Conservation (phyloP, 2,888 invertebrate genomes). For the Aporophyla lueneburgensis region DNA sequence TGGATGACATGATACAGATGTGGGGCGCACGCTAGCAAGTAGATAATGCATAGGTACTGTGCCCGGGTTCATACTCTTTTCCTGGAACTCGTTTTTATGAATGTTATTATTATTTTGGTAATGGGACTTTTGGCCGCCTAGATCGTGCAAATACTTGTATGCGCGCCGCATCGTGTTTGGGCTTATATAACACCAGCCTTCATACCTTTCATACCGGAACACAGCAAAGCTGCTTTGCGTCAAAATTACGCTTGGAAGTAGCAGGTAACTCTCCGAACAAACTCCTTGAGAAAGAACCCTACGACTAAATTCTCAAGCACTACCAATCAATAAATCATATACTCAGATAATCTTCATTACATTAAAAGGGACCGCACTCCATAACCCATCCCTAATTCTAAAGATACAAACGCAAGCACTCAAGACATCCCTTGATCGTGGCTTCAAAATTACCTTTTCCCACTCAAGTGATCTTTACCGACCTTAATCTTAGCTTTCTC, state of each 20-base stretch:
- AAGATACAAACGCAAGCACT: constrained; percentile 23
- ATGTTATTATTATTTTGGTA: too few species aligned
- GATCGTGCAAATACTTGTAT: too few species aligned
- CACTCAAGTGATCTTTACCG: constrained; percentile 38
- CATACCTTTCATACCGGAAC: not conserved
- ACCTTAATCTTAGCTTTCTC: constrained; percentile 40
- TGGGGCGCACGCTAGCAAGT: too few species aligned
- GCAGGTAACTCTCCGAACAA: not conserved
- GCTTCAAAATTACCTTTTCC: constrained; percentile 57
- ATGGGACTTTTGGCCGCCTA: too few species aligned
- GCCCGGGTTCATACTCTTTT: too few species aligned
- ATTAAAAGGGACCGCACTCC: constrained; percentile 9
- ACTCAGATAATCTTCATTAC: not conserved
- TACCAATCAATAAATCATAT: constrained; percentile 22
- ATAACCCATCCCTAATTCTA: constrained; percentile 6
- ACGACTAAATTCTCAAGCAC: not conserved
- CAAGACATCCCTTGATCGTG: constrained; percentile 34
- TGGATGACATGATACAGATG: too few species aligned
- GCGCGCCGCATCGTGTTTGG: too few species aligned
- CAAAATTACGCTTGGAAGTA: not conserved
- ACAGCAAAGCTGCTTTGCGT: not conserved
- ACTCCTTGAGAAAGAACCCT: not conserved
- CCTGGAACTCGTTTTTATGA: too few species aligned
- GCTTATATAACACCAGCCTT: not conserved
- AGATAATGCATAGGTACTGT: too few species aligned